Conservation (phyloP, 2,113 vertebrate species). For the Varanus komodoensis region DNA sequence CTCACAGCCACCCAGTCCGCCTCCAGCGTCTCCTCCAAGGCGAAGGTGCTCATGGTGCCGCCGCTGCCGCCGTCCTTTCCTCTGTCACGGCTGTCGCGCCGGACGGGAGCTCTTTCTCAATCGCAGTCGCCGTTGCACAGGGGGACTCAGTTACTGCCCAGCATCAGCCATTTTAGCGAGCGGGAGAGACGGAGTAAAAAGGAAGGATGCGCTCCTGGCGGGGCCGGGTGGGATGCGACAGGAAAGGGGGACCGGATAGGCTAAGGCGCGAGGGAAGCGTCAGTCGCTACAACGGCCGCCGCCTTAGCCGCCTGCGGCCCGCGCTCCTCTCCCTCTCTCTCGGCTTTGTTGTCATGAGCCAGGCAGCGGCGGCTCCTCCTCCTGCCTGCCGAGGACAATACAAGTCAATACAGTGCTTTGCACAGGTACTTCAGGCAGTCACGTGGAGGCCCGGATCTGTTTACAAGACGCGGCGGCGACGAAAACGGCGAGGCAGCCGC, state of each 20-base stretch:
- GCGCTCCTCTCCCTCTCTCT: not conserved
- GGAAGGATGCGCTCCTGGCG: not conserved
- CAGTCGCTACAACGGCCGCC: not conserved
- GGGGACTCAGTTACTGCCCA: slow-evolving; percentile 48
- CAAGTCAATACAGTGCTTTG: not conserved
- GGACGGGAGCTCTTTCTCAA: slow-evolving; percentile 3
- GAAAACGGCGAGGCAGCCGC: slow-evolving; percentile 5
- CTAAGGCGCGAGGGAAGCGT: not conserved
- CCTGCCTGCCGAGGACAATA: slow-evolving; percentile 12
- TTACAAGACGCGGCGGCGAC: slow-evolving; percentile 83
- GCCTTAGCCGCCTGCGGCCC: not conserved
- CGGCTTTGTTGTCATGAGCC: not conserved
- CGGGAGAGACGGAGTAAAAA: not conserved
- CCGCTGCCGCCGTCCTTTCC: not conserved
- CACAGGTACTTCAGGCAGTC: slow-evolving; percentile 58
- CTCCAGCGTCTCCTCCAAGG: slow-evolving; percentile 92
- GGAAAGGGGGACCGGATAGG: not conserved
- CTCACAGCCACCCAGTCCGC: slow-evolving; percentile 95
- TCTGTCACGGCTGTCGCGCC: slow-evolving; percentile 20
- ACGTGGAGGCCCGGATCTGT: slow-evolving; percentile 79
- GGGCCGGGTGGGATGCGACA: accelerated
- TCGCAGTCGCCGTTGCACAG: not conserved
- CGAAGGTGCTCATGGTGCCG: slow-evolving; percentile 84
- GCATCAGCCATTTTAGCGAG: slow-evolving; percentile 59
- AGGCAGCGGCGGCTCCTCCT: slow-evolving; percentile 21